Evolutionary conservation across 2,113 vertebrate genomes (phyloP).

Genomic region (Poecile atricapillus): DNA sequence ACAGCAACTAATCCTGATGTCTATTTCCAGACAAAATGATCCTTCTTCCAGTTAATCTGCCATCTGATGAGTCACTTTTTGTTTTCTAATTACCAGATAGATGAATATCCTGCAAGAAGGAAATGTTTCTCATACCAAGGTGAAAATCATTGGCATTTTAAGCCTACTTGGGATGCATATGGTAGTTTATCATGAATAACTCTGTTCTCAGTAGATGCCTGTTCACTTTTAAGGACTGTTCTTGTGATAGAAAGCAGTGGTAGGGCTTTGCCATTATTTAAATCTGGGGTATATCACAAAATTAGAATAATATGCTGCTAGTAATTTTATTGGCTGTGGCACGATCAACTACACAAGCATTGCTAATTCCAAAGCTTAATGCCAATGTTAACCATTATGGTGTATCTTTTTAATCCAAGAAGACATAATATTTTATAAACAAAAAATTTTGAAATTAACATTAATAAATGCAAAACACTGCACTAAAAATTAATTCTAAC

Average conservation of each 20-base stretch:
- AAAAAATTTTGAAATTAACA: background rate
- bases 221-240: background rate
- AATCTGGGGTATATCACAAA: background rate
- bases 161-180: background rate
- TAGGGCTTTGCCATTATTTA: background rate
- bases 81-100: background rate
- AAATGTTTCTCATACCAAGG: background rate
- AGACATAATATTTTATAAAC: background rate
- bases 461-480: background rate
- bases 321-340: background rate
- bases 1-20: background rate
- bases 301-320: background rate
- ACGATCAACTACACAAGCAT: background rate
- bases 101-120: background rate
- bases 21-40: background rate
- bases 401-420: background rate
- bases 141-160: conserved; percentile 31
- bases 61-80: background rate
- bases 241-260: background rate
- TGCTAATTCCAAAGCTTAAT: background rate
- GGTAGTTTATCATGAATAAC: background rate
- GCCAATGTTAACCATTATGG: background rate
- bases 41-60: background rate
- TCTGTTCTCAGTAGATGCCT: background rate
- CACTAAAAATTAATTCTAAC: background rate